Percentiles rank a stretch among this genome's conserved stretches.
These are phyloP conservation scores for Drosophila pruinosa DNA, from an alignment of 1,140 invertebrate genomes.

Conservation along the genomic window DNA sequence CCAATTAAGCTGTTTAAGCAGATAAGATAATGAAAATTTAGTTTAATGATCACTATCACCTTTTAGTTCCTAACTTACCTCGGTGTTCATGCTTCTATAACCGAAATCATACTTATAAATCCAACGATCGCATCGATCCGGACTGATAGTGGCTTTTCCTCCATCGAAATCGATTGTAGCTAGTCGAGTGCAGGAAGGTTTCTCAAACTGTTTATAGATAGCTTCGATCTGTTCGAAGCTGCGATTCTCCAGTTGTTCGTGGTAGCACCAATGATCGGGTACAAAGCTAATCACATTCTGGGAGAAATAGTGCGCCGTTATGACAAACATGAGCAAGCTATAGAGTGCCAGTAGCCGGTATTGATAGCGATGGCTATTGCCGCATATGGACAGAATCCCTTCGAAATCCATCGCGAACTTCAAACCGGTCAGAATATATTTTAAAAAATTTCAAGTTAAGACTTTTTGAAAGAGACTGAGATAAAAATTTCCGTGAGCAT, in stretches of 20 bases:
- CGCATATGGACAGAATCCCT: conserved; percentile 84
- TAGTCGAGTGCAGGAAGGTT: conserved; percentile 65
- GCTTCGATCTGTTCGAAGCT: conserved; percentile 48
- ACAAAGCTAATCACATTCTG: conserved; percentile 84
- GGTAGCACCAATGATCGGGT: conserved; percentile 83
- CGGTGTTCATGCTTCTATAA: conserved; percentile 84
- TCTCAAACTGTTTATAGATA: conserved; percentile 58
- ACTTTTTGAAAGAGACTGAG: too few relatives aligned
- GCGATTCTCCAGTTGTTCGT: conserved; percentile 60
- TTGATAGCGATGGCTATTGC: conserved; percentile 86
- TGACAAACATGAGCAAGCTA: conserved; percentile 83
- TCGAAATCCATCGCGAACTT: conserved; percentile 83
- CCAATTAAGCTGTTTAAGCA: conserved; percentile 84
- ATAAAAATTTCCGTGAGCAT: neutral
- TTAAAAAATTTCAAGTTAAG: too few relatives aligned
- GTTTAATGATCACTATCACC: too few relatives aligned
- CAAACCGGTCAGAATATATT: too few relatives aligned
- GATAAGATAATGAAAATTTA: conserved; percentile 5
- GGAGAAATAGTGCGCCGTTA: conserved; percentile 84
- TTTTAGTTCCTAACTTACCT: too few relatives aligned
- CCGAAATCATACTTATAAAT: conserved; percentile 83
- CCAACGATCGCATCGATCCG: conserved; percentile 80
- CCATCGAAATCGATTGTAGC: conserved; percentile 27
- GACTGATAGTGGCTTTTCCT: conserved; percentile 48
- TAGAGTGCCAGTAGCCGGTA: conserved; percentile 84